Percentiles rank a stretch among this genome's conserved stretches.
Conservation (phyloP, 2,113 vertebrate species). For the Ameiurus melas region DNA sequence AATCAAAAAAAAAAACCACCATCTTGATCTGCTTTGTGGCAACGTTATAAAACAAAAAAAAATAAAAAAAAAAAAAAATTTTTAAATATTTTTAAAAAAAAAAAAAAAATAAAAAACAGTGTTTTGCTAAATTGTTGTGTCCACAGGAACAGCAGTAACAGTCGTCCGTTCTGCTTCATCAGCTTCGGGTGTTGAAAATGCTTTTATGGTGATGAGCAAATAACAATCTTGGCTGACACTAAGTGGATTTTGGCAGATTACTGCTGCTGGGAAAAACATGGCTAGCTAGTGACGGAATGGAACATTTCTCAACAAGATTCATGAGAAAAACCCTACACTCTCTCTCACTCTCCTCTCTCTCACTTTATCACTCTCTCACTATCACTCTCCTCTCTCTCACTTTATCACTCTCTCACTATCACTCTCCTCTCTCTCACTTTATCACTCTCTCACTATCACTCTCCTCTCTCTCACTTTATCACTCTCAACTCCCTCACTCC, state of each 20-base stretch:
- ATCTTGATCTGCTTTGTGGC: no score
- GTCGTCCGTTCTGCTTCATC: constrained; percentile 20
- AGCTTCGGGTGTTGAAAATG: constrained; percentile 51
- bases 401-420: not conserved
- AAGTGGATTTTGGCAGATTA: constrained; percentile 40
- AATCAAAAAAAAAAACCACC: no score
- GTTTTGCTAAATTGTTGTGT: constrained; percentile 38
- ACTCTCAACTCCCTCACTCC: not conserved
- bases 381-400: not conserved
- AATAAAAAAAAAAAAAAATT: no score
- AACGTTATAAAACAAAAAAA: no score
- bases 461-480: not conserved
- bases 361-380: not conserved
- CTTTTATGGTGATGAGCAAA: constrained; percentile 56
- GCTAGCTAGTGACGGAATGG: constrained; percentile 13
- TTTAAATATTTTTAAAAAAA: no score
- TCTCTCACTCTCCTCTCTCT: not conserved
- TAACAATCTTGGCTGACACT: constrained; percentile 46
- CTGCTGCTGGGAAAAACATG: constrained; percentile 33
- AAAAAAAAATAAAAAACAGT: no score
- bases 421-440: no score
- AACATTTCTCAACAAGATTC: not conserved
- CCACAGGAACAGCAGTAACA: constrained; percentile 21
- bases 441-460: no score
- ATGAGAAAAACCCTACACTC: not conserved